Base-by-base conservation (phyloP, 2,888 invertebrate genomes). In the Acanthosepion pharaonis region DNA sequence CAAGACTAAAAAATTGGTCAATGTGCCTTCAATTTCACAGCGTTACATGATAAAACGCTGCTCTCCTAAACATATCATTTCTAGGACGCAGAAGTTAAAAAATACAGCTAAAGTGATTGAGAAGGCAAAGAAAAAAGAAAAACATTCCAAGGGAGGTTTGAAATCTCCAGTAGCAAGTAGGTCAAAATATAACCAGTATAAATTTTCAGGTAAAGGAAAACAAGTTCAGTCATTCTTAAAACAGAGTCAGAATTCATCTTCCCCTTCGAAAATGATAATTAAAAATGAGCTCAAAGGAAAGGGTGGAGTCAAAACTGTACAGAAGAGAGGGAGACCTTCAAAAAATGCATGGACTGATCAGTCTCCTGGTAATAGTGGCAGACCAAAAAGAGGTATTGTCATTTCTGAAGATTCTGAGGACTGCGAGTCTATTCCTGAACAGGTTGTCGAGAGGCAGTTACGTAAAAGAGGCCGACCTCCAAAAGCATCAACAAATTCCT, bases 391-490 rank as follows among this genome's bases (percentile, higher is more conserved):
- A 78, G 15, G n/a, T 15, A n/a, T 78, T n/a, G 9, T n/a, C 4
- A 20, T 78, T 78, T 78, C 78, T n/a, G 78, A 78, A 78, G 78
- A 78, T 78, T 78, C 78, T 78, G 78, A n/a, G 4, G n/a, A 78
- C 6, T 15, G 15, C 9, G 78, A n/a, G 15, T 78, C 78, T 9
- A 2, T 78, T 78, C 78, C 78, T 78, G 78, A 78, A 3, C n/a
- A 78, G 18, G 8, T 18, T 28, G 78, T 78, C 0, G n/a, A n/a
- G n/a, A n/a, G 53, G 11, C 51, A 28, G n/a, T 53, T 93, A 25
- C 92, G 92, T 93, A 93, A 51, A 53, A 49, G 92, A 93, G 92
- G 92, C 53, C 49, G 92, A n/a, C 92, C 92, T n/a, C 92, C 51
- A 28, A 93, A 93, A 28, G 33, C 78, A n/a, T n/a, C n/a, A n/a